Base-by-base conservation (phyloP, 2,888 invertebrate genomes). In the Charanyca ferruginea region DNA sequence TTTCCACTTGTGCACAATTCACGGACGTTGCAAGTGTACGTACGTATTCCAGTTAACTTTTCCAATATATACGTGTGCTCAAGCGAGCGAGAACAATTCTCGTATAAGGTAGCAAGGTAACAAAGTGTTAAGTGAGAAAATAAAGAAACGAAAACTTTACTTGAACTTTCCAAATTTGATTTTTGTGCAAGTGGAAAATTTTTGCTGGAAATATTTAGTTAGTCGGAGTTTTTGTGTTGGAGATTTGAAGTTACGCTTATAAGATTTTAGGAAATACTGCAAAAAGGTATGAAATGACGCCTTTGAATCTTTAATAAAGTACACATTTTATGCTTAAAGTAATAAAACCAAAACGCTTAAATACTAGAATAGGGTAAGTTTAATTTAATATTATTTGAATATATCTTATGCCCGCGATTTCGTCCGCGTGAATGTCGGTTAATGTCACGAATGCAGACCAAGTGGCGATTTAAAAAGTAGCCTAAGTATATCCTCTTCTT, bases 31-130 rank as follows among this genome's bases (percentile, higher is more conserved):
- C 85, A 85, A 68, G 77, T 73, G 71, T 82, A 76, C 77, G 62
- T 67, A 71, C 66, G 48, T 60, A 77, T 57, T 62, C 81, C 55
- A 69, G 73, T 77, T 83, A 90, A 90, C 88, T 89, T 90, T 89
- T 84, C 85, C 89, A 89, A 90, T 90, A 90, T 87, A 87, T 89
- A 86, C 77, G 81, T 71, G 73, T 80, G 80, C 75, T 79, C 78
- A 59, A 80, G 42, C 67, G 61, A 41, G 63, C 57, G 69, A 55
- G 80, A 83, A 83, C 81, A 80, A 80, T 80, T 58, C 65, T 41
- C 57, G 65, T 61, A 74, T 74, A 82, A 80, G 71, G 83, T 71
- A 57, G 54, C 52, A 64, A 82, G 61, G 73, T 80, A 83, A 80
- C 83, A 77, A 72, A 83, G 69, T 69, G 81, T 71, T 77, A 71